These are phyloP conservation scores for Enteromius viviparus DNA, from an alignment of 2,797 vertebrate species.

Conservation along the genomic window DNA sequence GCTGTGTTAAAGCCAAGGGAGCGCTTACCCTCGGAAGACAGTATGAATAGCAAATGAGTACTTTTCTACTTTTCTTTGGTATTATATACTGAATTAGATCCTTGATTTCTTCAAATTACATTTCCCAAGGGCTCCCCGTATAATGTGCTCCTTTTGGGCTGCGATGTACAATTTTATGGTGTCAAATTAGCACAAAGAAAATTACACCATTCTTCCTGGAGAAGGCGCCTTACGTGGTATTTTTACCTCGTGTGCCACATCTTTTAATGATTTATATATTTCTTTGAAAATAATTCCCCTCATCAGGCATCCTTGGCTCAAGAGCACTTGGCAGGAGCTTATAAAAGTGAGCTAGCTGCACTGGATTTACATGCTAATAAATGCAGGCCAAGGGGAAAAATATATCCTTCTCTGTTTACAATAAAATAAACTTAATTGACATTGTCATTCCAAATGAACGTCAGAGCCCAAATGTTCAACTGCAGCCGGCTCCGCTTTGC, in stretches of 20 bases:
- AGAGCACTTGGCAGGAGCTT: slow-evolving; percentile 76
- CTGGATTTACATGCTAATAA: slow-evolving; percentile 79
- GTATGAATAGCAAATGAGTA: slow-evolving; percentile 80
- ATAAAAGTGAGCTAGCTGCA: slow-evolving; percentile 71
- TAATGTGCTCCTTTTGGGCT: slow-evolving; percentile 65
- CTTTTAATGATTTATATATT: slow-evolving; percentile 76
- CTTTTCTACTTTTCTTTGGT: slow-evolving; percentile 74
- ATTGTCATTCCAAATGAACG: slow-evolving; percentile 72
- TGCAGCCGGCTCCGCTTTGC: slow-evolving; percentile 54
- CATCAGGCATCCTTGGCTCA: slow-evolving; percentile 73
- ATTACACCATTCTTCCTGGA: slow-evolving; percentile 71
- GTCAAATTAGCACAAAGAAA: slow-evolving; percentile 77
- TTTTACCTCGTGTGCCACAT: slow-evolving; percentile 71
- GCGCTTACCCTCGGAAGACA: slow-evolving; percentile 75
- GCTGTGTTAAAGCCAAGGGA: slow-evolving; percentile 77
- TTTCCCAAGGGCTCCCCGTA: slow-evolving; percentile 67
- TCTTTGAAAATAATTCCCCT: slow-evolving; percentile 79
- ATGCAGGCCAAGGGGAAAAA: slow-evolving; percentile 73
- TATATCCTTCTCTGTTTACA: slow-evolving; percentile 72
- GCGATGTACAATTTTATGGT: slow-evolving; percentile 75
- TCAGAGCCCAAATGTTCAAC: slow-evolving; percentile 69
- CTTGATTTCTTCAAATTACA: slow-evolving; percentile 78
- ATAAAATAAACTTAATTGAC: slow-evolving; percentile 74
- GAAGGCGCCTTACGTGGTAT: slow-evolving; percentile 66
- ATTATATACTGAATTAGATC: slow-evolving; percentile 80